A percentile compares a stretch with the other conserved stretches of the same genome.
Conservation (phyloP, 2,113 vertebrate genomes). For the Prinia subflava region DNA sequence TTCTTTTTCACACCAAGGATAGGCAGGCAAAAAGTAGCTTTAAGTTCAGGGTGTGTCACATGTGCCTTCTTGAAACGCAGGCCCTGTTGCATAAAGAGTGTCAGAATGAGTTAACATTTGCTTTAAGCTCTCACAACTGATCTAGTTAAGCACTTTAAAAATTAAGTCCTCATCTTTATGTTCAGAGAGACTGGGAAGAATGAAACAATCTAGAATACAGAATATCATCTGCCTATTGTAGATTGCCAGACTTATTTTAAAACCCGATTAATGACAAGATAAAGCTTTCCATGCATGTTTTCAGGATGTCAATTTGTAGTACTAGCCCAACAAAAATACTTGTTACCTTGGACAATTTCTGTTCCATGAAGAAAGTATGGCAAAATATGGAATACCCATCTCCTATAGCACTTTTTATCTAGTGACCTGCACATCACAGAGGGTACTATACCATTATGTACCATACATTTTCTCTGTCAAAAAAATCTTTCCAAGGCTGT, state of each 20-base stretch:
- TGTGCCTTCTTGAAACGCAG: constrained; percentile 97
- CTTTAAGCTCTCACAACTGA: background rate
- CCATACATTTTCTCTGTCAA: background rate
- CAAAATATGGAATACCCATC: background rate
- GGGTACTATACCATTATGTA: background rate
- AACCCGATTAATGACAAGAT: background rate
- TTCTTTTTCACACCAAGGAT: constrained; percentile 99
- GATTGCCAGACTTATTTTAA: background rate
- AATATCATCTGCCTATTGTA: background rate
- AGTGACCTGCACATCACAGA: background rate
- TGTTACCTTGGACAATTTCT: background rate
- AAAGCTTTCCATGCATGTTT: background rate
- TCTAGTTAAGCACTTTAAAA: background rate
- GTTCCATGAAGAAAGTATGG: background rate
- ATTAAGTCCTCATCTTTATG: background rate
- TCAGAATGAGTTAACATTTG: background rate
- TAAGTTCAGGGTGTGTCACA: constrained; percentile 96
- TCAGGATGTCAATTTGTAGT: background rate
- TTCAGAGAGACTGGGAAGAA: background rate
- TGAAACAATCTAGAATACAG: background rate
- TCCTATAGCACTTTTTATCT: background rate
- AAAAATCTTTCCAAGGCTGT: background rate
- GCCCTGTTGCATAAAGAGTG: constrained; percentile 74
- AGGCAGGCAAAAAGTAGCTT: constrained; percentile 95
- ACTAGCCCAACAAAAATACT: background rate